Base-by-base conservation (phyloP, 2,113 vertebrate species). In the Andinoacara biseriatus region DNA sequence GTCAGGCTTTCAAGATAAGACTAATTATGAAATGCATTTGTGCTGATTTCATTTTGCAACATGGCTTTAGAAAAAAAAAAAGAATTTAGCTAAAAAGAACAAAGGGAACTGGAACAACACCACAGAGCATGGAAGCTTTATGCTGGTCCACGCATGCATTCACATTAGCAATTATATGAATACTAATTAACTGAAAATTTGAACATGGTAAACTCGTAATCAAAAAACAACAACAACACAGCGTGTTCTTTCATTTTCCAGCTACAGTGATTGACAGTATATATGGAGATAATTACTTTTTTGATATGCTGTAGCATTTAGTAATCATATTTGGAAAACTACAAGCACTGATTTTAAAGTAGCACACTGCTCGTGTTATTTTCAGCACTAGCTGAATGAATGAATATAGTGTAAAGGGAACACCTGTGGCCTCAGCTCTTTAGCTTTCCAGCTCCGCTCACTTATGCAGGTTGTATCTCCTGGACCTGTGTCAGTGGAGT, bases 351-450 rank as follows among this genome's bases (percentile, higher is more conserved):
- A 60, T 38, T 62, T 58, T 57, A 88, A 65, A 78, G 57, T 10
- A 77, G 58, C 75, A 52, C n/a, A 24, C 59, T 67, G 43, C 59
- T 76, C 7, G 6, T 84, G 75, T 62, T 84, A 74, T 75, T 62
- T 35, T 72, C 72, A 52, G 69, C 14, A 20, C 9, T n/a, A 10
- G 61, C 77, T 38, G 74, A 58, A 77, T 58, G 54, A 78, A 80
- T 78, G 63, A 88, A 83, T 56, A 61, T 84, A 83, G 56, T 57
- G 63, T 46, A 76, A 65, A 33, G 57, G 82, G 87, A 87, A 84
- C 84, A 93, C 92, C 87, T 93, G 91, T 88, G 86, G 80, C 84
- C 88, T 86, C 58, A 52, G 80, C 87, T 85, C 63, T 58, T 52
- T 63, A 61, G 56, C 67, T 38, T 59, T 20, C 10, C 40, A 35